Base-by-base conservation (phyloP, 2,888 invertebrate species). In the Caenorhabditis panamensis region DNA sequence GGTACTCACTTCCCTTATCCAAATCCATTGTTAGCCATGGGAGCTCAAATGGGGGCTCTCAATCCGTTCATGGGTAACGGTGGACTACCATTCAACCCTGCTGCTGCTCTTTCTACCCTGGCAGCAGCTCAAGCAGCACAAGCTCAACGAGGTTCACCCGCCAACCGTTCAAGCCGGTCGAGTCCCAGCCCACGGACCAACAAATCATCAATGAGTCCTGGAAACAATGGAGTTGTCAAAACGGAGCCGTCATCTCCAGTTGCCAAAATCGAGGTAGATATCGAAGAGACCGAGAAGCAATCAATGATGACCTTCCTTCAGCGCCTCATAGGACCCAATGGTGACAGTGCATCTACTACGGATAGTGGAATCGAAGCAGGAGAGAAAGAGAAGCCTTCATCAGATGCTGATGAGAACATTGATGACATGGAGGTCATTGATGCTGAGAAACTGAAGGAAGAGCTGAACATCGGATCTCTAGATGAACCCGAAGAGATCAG, bases 21-120 rank as follows among this genome's bases (percentile, higher is more conserved):
- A 20, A 85, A 85, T 51, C 85, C 85, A 47, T 44, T 85, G 20
- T 61, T 86, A 6, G 85, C 85, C 2, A 86, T 86, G 86, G 82
- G 83, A 24, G 82, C 82, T 44, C 82, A 82, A 53, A 84, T 84
- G 83, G 86, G 84, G 54, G 75, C 79, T 26, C 77, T 86, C 58
- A 86, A 86, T 28, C 86, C 86, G 1, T 67, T 86, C 54, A 83
- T 86, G 83, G 84, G 77, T 28, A 82, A 82, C 47, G 69, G 73
- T 16, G 67, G 47, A 2, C 41, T 82, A 5, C 84, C 82, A 11
- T 78, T 80, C 59, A 82, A 82, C 24, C 84, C 84, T 6, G 82
- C 82, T 0, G 84, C 84, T 0, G 82, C 84, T 16, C 69, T 84
- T 1, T 78, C 84, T 22, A 68, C 79, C 2, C 62, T 84, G 3